These are phyloP conservation scores for Eucidaris tribuloides DNA, from an alignment of 35 echinoderm and acorn worm genomes.

Conservation along the genomic window DNA sequence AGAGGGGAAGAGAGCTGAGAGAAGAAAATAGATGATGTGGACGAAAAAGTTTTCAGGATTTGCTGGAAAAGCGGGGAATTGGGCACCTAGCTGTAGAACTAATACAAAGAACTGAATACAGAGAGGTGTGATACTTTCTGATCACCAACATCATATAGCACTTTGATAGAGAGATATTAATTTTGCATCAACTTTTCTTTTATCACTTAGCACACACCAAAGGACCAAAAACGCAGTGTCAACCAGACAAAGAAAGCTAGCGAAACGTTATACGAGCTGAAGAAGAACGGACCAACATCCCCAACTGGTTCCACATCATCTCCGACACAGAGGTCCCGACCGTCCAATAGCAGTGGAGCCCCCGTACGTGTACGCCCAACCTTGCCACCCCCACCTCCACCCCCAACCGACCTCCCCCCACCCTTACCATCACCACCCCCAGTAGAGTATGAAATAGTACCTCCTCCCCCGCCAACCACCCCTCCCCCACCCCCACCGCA, in stretches of 20 bases:
- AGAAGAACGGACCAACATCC: constrained; percentile 37
- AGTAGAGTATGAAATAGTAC: not conserved
- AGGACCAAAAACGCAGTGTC: constrained; percentile 78
- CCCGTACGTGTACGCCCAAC: not conserved
- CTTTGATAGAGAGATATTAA: not conserved
- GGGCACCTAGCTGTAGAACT: no score
- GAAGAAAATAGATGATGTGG: no score
- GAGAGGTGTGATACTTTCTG: no score
- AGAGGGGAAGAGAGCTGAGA: no score
- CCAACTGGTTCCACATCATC: not conserved
- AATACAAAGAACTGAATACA: no score
- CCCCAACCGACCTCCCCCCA: not conserved
- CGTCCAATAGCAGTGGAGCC: no score
- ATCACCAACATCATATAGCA: no score
- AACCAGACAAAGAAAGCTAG: constrained; percentile 86
- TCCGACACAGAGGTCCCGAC: no score
- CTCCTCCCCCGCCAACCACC: constrained; percentile 11
- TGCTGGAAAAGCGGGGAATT: no score
- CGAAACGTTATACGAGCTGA: constrained; percentile 65
- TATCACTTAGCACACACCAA: constrained; percentile 74
- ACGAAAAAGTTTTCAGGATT: no score
- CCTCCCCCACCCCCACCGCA: constrained; percentile 35
- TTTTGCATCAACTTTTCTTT: not conserved
- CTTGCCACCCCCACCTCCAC: constrained; percentile 14
- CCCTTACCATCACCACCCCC: constrained; percentile 7